Base-by-base conservation (phyloP, 2,888 invertebrate genomes). In the Lissocephala sabroskyi region DNA sequence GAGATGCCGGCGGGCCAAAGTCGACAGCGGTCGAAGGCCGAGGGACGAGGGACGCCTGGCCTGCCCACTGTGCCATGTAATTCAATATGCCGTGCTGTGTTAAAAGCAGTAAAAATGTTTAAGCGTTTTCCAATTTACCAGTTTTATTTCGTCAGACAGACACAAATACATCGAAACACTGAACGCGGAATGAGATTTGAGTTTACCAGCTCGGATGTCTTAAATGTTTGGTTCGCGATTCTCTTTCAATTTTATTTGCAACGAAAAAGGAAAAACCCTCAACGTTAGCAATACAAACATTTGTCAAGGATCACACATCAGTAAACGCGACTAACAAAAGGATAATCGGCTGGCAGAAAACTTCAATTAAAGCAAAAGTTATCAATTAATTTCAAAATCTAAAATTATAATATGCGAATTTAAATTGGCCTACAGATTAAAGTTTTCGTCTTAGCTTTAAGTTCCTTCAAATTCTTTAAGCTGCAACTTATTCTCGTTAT, bases 41-140 rank as follows among this genome's bases (percentile, higher is more conserved):
- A n/a, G n/a, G 23, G 23, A 23, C 7, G 23, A 23, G 7, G 23
- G 33, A 33, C 2, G 5, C 35, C 9, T 35, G 35, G 14, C 7
- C 11, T 16, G 35, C 13, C 10, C 18, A 41, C 36, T 40, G 46
- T 37, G 43, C 51, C 68, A 52, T 61, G 76, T 71, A 71, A 71
- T 76, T 76, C 76, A 73, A 71, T 71, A 68, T 76, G 74, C 71
- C 61, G 56, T 58, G 40, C 67, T 59, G 57, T 68, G 68, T 53
- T 68, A 63, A 75, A 71, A 75, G 75, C 76, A 68, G 74, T 71
- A 65, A 73, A 71, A 71, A 76, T 71, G 61, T 58, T 76, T 68
- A 71, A 71, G 74, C 71, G 71, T 76, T 76, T 71, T 76, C 63
- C 71, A 71, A 71, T 71, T 71, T 76, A 50, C 48, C 67, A 59